Percentiles rank a stretch among this genome's conserved stretches.
Conservation (phyloP, 2,113 vertebrate species). For the Lota lota region DNA sequence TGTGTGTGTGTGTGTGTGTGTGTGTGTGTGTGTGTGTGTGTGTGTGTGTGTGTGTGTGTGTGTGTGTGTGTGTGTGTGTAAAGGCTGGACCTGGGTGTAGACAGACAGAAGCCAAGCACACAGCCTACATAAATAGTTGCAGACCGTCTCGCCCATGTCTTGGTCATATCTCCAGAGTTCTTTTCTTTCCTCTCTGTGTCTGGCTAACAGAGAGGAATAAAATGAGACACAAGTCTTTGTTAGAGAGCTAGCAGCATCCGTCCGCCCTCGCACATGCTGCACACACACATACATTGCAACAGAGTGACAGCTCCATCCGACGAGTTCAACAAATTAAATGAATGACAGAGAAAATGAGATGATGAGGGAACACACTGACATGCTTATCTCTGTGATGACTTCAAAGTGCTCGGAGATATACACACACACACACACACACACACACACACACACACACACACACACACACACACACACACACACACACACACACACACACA, state of each 20-base stretch:
- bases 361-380: conserved; percentile 45
- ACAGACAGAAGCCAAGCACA: conserved; percentile 42
- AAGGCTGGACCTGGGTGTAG: conserved; percentile 47
- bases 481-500: too few species aligned
- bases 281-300: conserved; percentile 14
- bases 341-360: conserved; percentile 13
- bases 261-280: conserved; percentile 7
- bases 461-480: too few species aligned
- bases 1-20: conserved; percentile 7
- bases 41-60: conserved; percentile 12
- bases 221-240: conserved; percentile 37
- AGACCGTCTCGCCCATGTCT: conserved; percentile 34
- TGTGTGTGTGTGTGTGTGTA: conserved; percentile 4
- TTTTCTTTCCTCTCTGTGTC: conserved; percentile 45
- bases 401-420: conserved; percentile 60
- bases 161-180: conserved; percentile 40
- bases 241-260: conserved; percentile 31
- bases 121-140: conserved; percentile 55
- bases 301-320: conserved; percentile 24
- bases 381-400: conserved; percentile 65
- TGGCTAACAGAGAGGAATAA: conserved; percentile 35
- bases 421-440: too few species aligned
- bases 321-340: not conserved
- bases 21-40: conserved; percentile 6
- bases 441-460: too few species aligned